Percentiles rank a stretch among this genome's conserved stretches.
These are phyloP conservation scores for Dinothrombium tinctorium DNA, from an alignment of 1,140 invertebrate genomes.

Conservation along the genomic window DNA sequence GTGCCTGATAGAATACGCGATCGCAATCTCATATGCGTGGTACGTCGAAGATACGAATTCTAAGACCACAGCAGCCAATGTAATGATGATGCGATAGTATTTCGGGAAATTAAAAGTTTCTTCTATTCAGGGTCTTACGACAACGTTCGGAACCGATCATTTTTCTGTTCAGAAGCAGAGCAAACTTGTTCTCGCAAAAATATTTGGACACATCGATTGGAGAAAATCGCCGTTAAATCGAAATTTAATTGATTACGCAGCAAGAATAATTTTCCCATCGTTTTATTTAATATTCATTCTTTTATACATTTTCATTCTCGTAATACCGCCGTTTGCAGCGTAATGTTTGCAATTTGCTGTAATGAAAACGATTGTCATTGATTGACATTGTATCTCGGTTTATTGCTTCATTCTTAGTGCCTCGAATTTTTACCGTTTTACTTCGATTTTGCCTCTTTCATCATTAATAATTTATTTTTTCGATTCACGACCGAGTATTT, in stretches of 20 bases:
- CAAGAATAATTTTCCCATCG: constrained; percentile 7
- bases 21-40: constrained; percentile 5
- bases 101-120: neutral
- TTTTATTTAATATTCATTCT: no score
- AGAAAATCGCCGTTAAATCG: constrained; percentile 3
- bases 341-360: no score
- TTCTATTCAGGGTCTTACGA: neutral
- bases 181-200: neutral
- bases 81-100: neutral
- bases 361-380: no score
- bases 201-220: constrained; percentile 6
- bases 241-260: constrained; percentile 9
- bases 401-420: no score
- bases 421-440: no score
- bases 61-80: neutral
- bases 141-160: no score
- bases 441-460: no score
- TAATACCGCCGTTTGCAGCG: no score
- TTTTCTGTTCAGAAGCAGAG: neutral
- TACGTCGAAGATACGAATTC: constrained; percentile 7
- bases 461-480: no score
- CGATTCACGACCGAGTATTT: no score
- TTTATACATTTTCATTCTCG: no score
- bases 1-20: constrained; percentile 3
- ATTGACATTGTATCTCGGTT: no score